These are phyloP conservation scores for Andrena marginata DNA, from an alignment of 2,888 invertebrate genomes.

Conservation along the genomic window DNA sequence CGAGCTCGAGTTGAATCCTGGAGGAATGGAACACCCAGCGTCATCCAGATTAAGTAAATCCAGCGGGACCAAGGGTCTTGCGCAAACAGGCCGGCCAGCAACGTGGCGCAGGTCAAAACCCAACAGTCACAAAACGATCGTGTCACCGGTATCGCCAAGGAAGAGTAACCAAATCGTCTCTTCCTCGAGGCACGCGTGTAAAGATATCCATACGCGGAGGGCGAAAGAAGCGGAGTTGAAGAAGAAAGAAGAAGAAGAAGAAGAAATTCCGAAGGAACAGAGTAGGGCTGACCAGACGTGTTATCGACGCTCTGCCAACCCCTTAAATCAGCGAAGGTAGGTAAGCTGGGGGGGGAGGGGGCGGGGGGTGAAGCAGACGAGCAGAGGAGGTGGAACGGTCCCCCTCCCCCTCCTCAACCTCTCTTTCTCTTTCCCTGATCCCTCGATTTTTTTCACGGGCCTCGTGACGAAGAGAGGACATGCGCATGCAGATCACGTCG, in stretches of 20 bases:
- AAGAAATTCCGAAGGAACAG: conserved; percentile 45
- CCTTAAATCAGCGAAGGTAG: conserved; percentile 74
- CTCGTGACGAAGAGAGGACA: conserved; percentile 78
- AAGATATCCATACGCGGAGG: conserved; percentile 48
- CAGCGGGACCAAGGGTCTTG: background rate
- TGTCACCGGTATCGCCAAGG: conserved; percentile 45
- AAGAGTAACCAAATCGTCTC: conserved; percentile 61
- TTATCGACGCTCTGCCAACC: conserved; percentile 74
- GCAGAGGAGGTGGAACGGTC: conserved; percentile 29
- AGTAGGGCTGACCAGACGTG: conserved; percentile 62
- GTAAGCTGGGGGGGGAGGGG: conserved; percentile 37
- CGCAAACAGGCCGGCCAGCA: conserved; percentile 7
- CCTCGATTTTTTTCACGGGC: conserved; percentile 29
- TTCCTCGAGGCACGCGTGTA: conserved; percentile 56
- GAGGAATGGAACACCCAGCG: background rate
- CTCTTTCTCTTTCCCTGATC: conserved; percentile 47
- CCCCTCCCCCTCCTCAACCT: background rate
- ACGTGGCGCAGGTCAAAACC: conserved; percentile 30
- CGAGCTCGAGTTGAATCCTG: background rate
- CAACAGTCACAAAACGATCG: conserved; percentile 45
- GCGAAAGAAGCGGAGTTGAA: conserved; percentile 10
- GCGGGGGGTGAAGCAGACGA: conserved; percentile 39
- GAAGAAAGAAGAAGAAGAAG: conserved; percentile 30
- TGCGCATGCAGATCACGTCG: conserved; percentile 85
- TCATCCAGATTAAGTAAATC: background rate